A percentile compares a stretch with the other conserved stretches of the same genome.
phyloP scores from a whole-genome alignment of 2,888 invertebrate species.

The Fragum sueziense region DNA sequence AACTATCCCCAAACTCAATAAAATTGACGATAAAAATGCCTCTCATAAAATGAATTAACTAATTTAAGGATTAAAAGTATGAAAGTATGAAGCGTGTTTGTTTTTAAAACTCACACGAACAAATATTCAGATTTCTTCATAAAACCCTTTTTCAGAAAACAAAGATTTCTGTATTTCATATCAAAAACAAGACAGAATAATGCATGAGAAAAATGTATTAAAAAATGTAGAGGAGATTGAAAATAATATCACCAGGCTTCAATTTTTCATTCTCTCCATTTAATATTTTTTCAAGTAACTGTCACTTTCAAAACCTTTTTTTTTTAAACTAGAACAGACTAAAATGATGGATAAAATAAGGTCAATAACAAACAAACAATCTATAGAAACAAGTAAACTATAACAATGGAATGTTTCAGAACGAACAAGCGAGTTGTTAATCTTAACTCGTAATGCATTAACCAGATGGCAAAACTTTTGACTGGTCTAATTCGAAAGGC shows the following conservation, averaged over 20 bases:
- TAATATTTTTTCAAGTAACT: neutral
- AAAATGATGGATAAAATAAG: neutral
- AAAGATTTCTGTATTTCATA: neutral
- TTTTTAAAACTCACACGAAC: neutral
- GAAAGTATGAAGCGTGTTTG: neutral
- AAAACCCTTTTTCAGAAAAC: neutral
- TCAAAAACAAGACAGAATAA: neutral
- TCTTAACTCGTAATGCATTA: no score
- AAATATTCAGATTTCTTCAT: neutral
- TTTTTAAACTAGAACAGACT: neutral
- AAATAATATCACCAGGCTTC: neutral
- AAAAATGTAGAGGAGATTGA: neutral
- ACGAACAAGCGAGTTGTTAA: neutral
- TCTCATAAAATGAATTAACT: neutral
- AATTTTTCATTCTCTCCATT: neutral
- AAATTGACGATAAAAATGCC: neutral
- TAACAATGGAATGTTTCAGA: neutral
- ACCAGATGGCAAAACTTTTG: neutral
- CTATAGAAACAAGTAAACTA: neutral
- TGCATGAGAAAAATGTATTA: neutral
- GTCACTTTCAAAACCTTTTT: neutral
- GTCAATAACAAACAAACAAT: neutral
- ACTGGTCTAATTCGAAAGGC: no score
- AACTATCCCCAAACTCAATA: neutral
- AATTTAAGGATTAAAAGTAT: neutral